These are phyloP conservation scores for Xenus cinereus DNA, from an alignment of 2,113 vertebrate species.

Conservation along the genomic window DNA sequence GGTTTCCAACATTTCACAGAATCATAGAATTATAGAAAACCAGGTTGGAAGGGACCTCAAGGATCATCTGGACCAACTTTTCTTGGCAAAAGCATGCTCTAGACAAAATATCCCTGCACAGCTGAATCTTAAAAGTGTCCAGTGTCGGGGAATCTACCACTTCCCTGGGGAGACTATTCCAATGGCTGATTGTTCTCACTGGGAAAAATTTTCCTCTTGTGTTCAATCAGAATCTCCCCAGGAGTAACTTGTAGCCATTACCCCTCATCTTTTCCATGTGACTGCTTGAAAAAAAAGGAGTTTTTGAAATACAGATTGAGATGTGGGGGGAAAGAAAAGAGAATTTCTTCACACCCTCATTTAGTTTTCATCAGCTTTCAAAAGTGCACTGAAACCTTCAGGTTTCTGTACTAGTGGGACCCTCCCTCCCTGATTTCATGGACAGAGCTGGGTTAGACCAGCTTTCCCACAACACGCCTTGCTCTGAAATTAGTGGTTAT, in stretches of 20 bases:
- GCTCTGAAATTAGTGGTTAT: not conserved
- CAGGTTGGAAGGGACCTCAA: not conserved
- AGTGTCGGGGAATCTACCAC: not conserved
- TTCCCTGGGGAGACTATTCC: not conserved
- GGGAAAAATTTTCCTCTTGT: not conserved
- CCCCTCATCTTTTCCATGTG: not conserved
- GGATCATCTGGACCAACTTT: not conserved
- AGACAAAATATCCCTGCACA: not conserved
- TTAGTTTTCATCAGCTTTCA: not conserved
- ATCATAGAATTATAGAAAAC: not conserved
- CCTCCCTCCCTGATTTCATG: not conserved
- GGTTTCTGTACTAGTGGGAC: not conserved
- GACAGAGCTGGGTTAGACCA: not conserved
- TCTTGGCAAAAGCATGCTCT: not conserved
- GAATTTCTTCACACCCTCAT: not conserved
- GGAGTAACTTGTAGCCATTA: not conserved
- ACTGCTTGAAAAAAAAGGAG: not conserved
- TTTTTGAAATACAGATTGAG: not conserved
- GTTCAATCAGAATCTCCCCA: not conserved
- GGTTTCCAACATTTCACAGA: not conserved
- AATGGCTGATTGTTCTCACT: not conserved
- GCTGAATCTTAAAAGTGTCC: not conserved
- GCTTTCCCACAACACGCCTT: not conserved
- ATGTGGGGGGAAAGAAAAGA: not conserved
- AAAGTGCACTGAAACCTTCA: not conserved